These are phyloP conservation scores for Agrochola circellaris DNA, from an alignment of 2,888 invertebrate species.

Conservation along the genomic window DNA sequence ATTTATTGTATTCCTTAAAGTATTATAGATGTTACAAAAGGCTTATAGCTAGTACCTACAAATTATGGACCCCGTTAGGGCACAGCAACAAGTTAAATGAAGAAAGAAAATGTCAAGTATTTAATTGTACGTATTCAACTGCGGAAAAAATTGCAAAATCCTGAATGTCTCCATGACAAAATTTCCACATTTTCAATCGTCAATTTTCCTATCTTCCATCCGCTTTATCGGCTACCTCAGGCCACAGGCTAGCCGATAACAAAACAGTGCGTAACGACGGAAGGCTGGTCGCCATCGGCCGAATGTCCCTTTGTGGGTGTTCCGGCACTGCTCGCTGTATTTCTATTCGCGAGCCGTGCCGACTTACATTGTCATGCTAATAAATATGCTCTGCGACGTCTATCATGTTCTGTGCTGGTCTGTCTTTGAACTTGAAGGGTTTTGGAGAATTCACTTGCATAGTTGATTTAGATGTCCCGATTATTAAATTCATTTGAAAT, in stretches of 20 bases:
- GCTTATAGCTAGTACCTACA: no score
- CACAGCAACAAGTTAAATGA: no score
- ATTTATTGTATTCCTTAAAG: no score
- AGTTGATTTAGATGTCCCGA: background rate
- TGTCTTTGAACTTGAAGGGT: constrained; percentile 45
- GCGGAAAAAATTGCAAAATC: no score
- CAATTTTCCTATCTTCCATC: no score
- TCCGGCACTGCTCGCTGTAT: constrained; percentile 65
- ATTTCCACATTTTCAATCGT: background rate
- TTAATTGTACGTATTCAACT: no score
- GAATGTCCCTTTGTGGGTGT: constrained; percentile 84
- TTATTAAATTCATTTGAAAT: background rate
- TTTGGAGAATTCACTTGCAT: constrained; percentile 34
- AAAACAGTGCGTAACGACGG: constrained; percentile 86
- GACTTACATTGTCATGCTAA: constrained; percentile 69
- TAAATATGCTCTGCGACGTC: constrained; percentile 50
- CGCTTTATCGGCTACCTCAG: constrained; percentile 56
- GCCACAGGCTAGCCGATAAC: constrained; percentile 70
- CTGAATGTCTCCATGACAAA: background rate
- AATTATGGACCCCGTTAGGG: no score
- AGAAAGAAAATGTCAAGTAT: no score
- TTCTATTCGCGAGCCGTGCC: constrained; percentile 63
- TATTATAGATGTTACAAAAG: no score
- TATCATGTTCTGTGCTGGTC: constrained; percentile 19
- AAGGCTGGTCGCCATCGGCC: constrained; percentile 75